A percentile compares a stretch with the other conserved stretches of the same genome.
These are phyloP conservation scores for Leucoraja ocellata DNA, from an alignment of 2,797 vertebrate species.

Conservation along the genomic window DNA sequence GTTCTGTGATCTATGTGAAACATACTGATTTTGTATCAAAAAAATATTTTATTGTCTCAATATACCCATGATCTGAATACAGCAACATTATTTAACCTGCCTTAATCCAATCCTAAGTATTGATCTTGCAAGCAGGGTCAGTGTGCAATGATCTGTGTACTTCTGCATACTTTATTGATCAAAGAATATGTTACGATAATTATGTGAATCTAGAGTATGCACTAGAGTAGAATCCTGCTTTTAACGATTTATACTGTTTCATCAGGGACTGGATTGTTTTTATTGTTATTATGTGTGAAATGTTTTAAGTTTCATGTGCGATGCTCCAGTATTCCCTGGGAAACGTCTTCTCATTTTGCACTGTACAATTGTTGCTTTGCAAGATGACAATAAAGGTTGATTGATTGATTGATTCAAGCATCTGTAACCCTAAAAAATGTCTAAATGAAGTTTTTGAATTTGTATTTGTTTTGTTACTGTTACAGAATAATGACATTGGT, in stretches of 20 bases:
- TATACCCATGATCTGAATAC: background rate
- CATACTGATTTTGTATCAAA: background rate
- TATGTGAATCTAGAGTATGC: background rate
- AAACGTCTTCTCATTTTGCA: too few relatives aligned
- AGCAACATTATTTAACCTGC: background rate
- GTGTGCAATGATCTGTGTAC: background rate
- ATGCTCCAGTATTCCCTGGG: too few relatives aligned
- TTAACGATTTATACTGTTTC: too few relatives aligned
- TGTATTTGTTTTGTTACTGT: background rate
- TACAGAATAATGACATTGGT: background rate
- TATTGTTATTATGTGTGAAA: too few relatives aligned
- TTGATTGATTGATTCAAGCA: background rate
- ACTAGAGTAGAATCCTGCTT: too few relatives aligned
- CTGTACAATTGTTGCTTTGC: too few relatives aligned
- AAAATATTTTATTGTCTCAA: background rate
- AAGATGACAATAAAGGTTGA: too few relatives aligned
- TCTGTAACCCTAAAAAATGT: background rate
- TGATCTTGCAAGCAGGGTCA: background rate
- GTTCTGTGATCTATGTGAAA: too few relatives aligned
- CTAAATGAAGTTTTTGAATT: too few relatives aligned
- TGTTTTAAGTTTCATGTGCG: too few relatives aligned
- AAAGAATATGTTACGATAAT: background rate
- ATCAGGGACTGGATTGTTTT: too few relatives aligned
- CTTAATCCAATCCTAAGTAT: background rate
- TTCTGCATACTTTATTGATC: background rate